phyloP scores from a whole-genome alignment of 2,888 invertebrate species.

The Barypeithes pellucidus region DNA sequence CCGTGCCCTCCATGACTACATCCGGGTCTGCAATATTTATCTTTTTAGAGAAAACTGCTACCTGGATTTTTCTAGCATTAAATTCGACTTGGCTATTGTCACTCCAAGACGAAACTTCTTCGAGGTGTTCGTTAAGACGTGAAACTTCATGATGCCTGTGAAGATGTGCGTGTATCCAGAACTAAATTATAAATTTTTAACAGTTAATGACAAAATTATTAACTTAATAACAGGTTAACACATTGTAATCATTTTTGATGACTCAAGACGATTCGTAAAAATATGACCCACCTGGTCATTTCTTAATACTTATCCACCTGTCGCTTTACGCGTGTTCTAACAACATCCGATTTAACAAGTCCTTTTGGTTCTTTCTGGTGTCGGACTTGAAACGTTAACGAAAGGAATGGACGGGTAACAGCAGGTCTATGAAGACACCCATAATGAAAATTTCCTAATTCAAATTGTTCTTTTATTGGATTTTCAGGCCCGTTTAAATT shows the following conservation, averaged over 20 bases:
- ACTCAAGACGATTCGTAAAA: not conserved
- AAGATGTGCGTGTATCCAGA: too few species aligned
- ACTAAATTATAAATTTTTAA: too few species aligned
- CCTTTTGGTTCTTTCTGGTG: slow-evolving; percentile 5
- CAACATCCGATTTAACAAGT: slow-evolving; percentile 19
- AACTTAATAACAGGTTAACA: too few species aligned
- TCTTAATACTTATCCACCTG: slow-evolving; percentile 16
- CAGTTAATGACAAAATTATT: too few species aligned
- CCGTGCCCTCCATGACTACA: too few species aligned
- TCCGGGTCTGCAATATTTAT: too few species aligned
- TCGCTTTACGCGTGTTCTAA: not conserved
- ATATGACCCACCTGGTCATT: slow-evolving; percentile 4
- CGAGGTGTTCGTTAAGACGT: too few species aligned
- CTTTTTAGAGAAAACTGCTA: too few species aligned
- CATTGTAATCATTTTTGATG: not conserved
- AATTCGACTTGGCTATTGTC: too few species aligned
- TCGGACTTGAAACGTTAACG: slow-evolving; percentile 1
- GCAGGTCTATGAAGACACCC: slow-evolving; percentile 15
- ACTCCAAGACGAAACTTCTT: too few species aligned
- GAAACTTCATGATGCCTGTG: too few species aligned
- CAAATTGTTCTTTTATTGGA: slow-evolving; percentile 18
- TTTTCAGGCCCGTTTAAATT: slow-evolving; percentile 39
- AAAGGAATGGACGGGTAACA: slow-evolving; percentile 15
- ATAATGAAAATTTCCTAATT: slow-evolving; percentile 10
- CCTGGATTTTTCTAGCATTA: too few species aligned